Base-by-base conservation (phyloP, 2,888 invertebrate species). In the Artemia sinica region DNA sequence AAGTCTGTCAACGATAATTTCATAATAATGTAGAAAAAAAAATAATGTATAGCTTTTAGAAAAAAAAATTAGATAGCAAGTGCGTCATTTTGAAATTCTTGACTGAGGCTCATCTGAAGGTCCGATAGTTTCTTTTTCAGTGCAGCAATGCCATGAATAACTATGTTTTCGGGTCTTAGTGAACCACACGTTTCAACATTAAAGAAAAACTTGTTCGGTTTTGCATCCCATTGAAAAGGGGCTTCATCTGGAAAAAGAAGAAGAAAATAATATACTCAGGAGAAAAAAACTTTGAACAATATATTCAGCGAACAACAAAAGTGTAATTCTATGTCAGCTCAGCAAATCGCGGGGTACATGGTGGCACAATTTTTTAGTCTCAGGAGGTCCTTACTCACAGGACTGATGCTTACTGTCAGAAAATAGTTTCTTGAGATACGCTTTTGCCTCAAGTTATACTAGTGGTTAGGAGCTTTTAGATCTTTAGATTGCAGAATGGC, bases 141-240 rank as follows among this genome's bases (percentile, higher is more conserved):
- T 70, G 90, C 88, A 51, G 88, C 86, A 49, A 97, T 88, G 1
- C 95, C 96, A 86, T 93, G 92, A 73, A 91, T 84, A 0, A 99
- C 93, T 75, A 98, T 96, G 76, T 91, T 96, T 78, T 97, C 95
- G 0, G 98, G 96, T 76, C 89, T 89, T 7, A 99, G 79, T 0
- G 95, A 87, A 4, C 98, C 98, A 13, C 91, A 85, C 2, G 95
- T 90, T 78, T 99, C 98, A 0, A 98, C 94, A 79, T 95, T 96
- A 76, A 87, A 93, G 79, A 85, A 99, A 79, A 92, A 98, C 79
- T 96, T 97, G 77, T 94, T 93, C 2, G 98, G 95, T 77, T 92
- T 95, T 2, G 90, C 89, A 77, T 90, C 88, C 84, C 92, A 90
- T 76, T 93, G 92, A 77, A 88, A 97, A 1, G 89, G 86, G 0